phyloP scores from a whole-genome alignment of 1,140 invertebrate species.

The Notospermus geniculatus region DNA sequence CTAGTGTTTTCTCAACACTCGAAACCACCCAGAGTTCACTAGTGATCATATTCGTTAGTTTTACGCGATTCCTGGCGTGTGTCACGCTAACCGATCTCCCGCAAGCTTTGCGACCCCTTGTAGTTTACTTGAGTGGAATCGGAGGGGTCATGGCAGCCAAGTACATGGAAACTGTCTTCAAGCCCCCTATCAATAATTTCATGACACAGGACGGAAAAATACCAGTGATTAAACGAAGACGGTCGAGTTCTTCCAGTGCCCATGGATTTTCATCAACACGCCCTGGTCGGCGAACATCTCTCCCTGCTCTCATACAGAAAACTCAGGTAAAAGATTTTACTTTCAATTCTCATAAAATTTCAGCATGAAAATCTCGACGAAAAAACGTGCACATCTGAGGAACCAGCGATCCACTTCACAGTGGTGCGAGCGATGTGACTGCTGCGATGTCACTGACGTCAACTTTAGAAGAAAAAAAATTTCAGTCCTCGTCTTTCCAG shows the following conservation, averaged over 20 bases:
- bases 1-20: constrained; percentile 51
- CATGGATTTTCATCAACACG: constrained; percentile 44
- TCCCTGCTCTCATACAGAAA: constrained; percentile 54
- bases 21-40: constrained; percentile 46
- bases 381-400: no score
- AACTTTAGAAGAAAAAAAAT: no score
- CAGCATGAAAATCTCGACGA: no score
- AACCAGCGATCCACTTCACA: no score
- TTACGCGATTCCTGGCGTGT: constrained; percentile 49
- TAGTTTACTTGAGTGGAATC: constrained; percentile 49
- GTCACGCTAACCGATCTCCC: constrained; percentile 44
- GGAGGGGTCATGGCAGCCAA: constrained; percentile 51
- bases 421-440: no score
- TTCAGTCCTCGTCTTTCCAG: no score
- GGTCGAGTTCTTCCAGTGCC: constrained; percentile 48
- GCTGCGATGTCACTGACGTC: no score
- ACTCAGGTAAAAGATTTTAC: constrained; percentile 51
- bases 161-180: constrained; percentile 52
- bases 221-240: constrained; percentile 46
- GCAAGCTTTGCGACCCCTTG: constrained; percentile 41
- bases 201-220: constrained; percentile 51
- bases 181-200: constrained; percentile 43
- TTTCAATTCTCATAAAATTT: no score
- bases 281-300: constrained; percentile 47
- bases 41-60: constrained; percentile 49